These are phyloP conservation scores for Caenorhabditis sp. DNA, from an alignment of 2,888 invertebrate genomes.

Conservation along the genomic window DNA sequence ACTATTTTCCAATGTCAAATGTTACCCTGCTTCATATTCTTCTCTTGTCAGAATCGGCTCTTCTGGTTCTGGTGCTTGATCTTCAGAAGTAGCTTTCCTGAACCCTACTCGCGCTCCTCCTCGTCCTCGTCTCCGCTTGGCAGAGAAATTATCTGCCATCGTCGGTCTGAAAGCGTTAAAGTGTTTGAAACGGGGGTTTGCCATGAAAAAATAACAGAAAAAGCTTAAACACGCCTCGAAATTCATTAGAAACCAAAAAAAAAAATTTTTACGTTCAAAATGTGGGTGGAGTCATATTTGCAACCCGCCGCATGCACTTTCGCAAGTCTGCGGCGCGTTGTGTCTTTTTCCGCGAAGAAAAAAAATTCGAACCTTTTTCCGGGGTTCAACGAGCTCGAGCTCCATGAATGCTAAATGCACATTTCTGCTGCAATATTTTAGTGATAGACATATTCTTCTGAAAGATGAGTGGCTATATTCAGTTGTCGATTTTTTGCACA, in stretches of 20 bases:
- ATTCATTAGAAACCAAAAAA: neutral
- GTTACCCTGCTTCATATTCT: constrained; percentile 40
- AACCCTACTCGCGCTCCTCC: neutral
- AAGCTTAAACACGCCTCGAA: neutral
- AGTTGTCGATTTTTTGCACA: constrained; percentile 39
- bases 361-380: constrained; percentile 8
- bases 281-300: constrained; percentile 42
- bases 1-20: neutral
- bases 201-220: neutral
- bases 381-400: too few relatives aligned
- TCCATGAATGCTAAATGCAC: constrained; percentile 33
- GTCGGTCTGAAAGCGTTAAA: neutral
- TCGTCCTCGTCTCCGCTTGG: constrained; percentile 16
- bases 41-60: constrained; percentile 2
- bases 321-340: constrained; percentile 16
- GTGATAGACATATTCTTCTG: constrained; percentile 52
- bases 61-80: neutral
- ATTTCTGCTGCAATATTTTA: constrained; percentile 48
- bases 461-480: constrained; percentile 56
- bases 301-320: constrained; percentile 15
- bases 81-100: constrained; percentile 13
- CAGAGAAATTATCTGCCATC: constrained; percentile 14
- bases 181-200: too few relatives aligned
- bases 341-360: constrained; percentile 11
- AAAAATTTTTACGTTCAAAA: neutral